A percentile compares a stretch with the other conserved stretches of the same genome.
Conservation (phyloP, 2,888 invertebrate species). For the Drosophila engyochracea region DNA sequence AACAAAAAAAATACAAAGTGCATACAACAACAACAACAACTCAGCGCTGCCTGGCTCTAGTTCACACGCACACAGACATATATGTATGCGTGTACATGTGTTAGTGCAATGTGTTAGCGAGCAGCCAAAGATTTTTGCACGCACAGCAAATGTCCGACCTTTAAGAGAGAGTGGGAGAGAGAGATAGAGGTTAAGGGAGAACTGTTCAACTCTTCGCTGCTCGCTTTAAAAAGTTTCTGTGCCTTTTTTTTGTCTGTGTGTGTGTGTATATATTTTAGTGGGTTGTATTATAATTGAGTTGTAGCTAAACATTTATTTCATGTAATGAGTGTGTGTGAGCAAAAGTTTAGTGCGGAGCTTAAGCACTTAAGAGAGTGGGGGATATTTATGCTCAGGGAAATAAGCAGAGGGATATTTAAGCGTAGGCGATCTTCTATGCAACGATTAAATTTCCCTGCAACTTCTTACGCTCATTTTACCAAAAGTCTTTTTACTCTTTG, state of each 20-base stretch:
- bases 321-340: slow-evolving; percentile 21
- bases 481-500: not conserved
- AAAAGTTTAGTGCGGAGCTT: slow-evolving; percentile 2
- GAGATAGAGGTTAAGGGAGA: not conserved
- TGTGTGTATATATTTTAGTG: slow-evolving; percentile 51
- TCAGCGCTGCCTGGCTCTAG: slow-evolving; percentile 18
- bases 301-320: slow-evolving; percentile 49
- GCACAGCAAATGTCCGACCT: slow-evolving; percentile 51
- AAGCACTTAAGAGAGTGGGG: not conserved
- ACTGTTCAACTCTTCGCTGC: not conserved
- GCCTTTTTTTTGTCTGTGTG: not conserved
- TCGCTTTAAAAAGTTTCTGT: slow-evolving; percentile 10
- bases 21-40: slow-evolving; percentile 17
- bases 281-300: slow-evolving; percentile 42
- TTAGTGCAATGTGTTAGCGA: slow-evolving; percentile 1
- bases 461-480: not conserved
- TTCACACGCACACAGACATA: slow-evolving; percentile 1
- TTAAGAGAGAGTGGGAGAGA: slow-evolving; percentile 8
- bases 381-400: not conserved
- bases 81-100: slow-evolving; percentile 2
- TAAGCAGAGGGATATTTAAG: not conserved
- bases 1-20: slow-evolving; percentile 18
- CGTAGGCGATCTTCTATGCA: not conserved
- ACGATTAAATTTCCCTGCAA: not conserved
- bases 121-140: slow-evolving; percentile 69